Conservation (phyloP, 92 coral and sea anemone genomes). For the Porites divaricata region DNA sequence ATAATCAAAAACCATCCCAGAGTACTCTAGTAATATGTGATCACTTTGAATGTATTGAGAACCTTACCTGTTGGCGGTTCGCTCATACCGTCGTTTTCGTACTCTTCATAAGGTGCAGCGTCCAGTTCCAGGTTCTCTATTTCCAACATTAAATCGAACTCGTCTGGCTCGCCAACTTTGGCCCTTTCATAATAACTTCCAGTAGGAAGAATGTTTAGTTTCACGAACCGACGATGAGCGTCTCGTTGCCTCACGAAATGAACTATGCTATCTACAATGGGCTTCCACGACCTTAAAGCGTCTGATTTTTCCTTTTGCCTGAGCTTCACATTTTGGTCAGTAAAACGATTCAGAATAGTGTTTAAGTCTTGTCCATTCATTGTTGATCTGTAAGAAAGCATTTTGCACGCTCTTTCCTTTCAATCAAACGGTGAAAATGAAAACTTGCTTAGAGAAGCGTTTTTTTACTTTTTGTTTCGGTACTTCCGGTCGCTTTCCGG, state of each 20-base stretch:
- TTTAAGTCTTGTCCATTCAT: background rate
- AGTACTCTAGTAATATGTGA: no score
- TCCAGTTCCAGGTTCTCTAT: constrained; percentile 43
- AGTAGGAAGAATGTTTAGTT: background rate
- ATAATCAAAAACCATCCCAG: no score
- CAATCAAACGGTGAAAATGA: no score
- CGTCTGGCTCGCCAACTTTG: constrained; percentile 70
- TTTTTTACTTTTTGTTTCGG: no score
- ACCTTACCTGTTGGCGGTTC: constrained; percentile 52
- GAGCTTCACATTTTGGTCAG: constrained; percentile 23
- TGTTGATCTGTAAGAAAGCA: background rate
- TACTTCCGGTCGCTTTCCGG: no score
- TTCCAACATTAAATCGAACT: constrained; percentile 79
- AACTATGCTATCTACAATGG: constrained; percentile 38
- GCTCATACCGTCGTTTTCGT: constrained; percentile 14
- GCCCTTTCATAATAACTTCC: constrained; percentile 80
- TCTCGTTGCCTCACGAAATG: constrained; percentile 41
- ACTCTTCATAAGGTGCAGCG: constrained; percentile 25
- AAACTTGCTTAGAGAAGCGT: no score
- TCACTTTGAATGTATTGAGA: background rate
- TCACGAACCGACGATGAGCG: constrained; percentile 23
- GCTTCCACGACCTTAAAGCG: constrained; percentile 58
- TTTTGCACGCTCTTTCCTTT: no score
- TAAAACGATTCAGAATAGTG: constrained; percentile 45
- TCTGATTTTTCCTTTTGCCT: constrained; percentile 11